These are phyloP conservation scores for Hemicentrotus pulcherrimus DNA, from an alignment of 35 echinoderm and acorn worm species.

Conservation along the genomic window DNA sequence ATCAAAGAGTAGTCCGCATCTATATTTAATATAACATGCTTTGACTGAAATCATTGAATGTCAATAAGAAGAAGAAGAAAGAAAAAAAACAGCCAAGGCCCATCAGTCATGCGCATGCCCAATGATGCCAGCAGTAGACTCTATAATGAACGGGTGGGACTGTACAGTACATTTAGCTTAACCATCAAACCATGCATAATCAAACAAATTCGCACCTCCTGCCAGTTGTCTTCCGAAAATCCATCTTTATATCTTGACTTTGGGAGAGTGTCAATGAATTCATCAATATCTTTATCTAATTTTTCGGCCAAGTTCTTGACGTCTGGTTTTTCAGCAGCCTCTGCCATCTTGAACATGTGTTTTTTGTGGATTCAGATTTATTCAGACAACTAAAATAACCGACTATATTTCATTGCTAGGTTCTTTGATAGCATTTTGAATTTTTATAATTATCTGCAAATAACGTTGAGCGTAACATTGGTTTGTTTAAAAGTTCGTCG, in stretches of 20 bases:
- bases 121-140: background rate
- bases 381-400: background rate
- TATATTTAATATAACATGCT: too few relatives aligned
- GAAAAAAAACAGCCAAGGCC: too few relatives aligned
- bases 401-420: background rate
- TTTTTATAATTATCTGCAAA: too few relatives aligned
- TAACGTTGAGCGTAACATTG: too few relatives aligned
- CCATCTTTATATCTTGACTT: background rate
- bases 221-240: slow-evolving; percentile 28
- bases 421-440: too few relatives aligned
- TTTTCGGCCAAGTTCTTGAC: background rate
- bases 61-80: too few relatives aligned
- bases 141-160: background rate
- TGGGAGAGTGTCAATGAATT: background rate
- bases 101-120: too few relatives aligned
- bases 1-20: too few relatives aligned
- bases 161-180: too few relatives aligned
- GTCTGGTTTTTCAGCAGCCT: background rate
- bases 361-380: too few relatives aligned
- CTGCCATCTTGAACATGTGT: background rate
- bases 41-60: too few relatives aligned
- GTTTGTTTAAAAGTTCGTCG: background rate
- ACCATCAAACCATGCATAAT: background rate
- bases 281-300: background rate
- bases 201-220: background rate